A percentile compares a stretch with the other conserved stretches of the same genome.
phyloP scores from a whole-genome alignment of 2,888 invertebrate species.

The Caenorhabditis angaria region DNA sequence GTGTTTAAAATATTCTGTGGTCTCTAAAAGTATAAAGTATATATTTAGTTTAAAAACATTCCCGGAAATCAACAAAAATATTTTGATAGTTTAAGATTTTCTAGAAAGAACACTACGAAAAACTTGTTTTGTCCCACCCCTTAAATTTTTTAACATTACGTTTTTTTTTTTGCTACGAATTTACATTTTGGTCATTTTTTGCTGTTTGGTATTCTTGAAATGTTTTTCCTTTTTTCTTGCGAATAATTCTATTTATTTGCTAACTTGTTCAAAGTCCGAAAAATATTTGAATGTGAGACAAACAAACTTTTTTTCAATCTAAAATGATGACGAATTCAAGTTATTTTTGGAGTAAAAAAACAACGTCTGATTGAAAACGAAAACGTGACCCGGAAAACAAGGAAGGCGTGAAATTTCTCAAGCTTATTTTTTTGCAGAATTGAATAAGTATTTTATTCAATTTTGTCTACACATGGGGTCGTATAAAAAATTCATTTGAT shows the following conservation, averaged over 20 bases:
- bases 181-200: neutral
- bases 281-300: neutral
- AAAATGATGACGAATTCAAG: too few species aligned
- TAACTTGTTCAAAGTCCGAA: neutral
- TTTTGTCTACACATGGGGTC: too few species aligned
- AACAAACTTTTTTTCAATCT: too few species aligned
- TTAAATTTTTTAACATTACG: neutral
- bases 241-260: too few species aligned
- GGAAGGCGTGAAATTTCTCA: too few species aligned
- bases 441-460: neutral
- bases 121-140: neutral
- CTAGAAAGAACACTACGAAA: neutral
- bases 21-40: too few species aligned
- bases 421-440: slow-evolving; percentile 4
- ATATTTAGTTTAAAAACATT: neutral
- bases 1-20: too few species aligned
- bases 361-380: too few species aligned
- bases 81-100: slow-evolving; percentile 4
- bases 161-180: neutral
- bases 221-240: neutral
- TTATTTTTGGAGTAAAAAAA: too few species aligned
- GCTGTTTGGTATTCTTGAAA: neutral
- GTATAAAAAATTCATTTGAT: too few species aligned
- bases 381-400: too few species aligned
- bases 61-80: neutral